Percentiles rank a stretch among this genome's conserved stretches.
These are phyloP conservation scores for Phaonia tiefii DNA, from an alignment of 2,888 invertebrate species.

Conservation along the genomic window DNA sequence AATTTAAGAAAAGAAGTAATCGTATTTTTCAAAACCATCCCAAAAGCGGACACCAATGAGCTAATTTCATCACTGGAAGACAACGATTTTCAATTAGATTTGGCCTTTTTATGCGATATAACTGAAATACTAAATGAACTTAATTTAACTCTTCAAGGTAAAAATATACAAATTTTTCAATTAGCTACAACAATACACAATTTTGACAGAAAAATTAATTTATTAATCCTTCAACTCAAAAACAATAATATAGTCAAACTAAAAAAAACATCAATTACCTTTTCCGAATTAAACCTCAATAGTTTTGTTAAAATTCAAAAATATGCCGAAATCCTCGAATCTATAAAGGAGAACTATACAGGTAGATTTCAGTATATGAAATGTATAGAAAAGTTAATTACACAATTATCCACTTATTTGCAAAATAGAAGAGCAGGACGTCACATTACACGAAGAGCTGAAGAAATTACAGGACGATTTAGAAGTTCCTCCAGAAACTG, in stretches of 20 bases:
- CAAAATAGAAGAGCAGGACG: conserved; percentile 17
- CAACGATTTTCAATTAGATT: conserved; percentile 12
- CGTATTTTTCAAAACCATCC: not conserved
- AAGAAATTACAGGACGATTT: conserved; percentile 1
- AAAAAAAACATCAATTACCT: conserved; percentile 25
- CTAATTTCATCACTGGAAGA: conserved; percentile 21
- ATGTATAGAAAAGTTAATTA: conserved; percentile 24
- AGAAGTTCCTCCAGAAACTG: too few species aligned
- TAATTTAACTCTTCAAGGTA: too few species aligned
- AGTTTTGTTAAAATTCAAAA: conserved; percentile 30
- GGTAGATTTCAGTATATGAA: conserved; percentile 27
- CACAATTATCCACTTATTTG: conserved; percentile 27
- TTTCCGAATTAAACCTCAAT: conserved; percentile 32
- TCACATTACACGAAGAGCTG: conserved; percentile 2
- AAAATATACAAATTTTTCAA: too few species aligned
- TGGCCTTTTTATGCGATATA: conserved; percentile 30
- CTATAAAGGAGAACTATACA: conserved; percentile 18
- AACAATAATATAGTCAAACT: conserved; percentile 32
- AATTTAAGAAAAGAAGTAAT: conserved; percentile 25
- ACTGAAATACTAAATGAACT: too few species aligned
- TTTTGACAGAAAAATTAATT: conserved; percentile 23
- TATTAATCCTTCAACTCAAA: conserved; percentile 35
- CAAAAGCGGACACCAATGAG: not conserved
- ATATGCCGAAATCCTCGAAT: conserved; percentile 33
- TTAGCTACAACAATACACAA: conserved; percentile 1